Base-by-base conservation (phyloP, 2,797 vertebrate genomes). In the Rhabdomys pumilio region DNA sequence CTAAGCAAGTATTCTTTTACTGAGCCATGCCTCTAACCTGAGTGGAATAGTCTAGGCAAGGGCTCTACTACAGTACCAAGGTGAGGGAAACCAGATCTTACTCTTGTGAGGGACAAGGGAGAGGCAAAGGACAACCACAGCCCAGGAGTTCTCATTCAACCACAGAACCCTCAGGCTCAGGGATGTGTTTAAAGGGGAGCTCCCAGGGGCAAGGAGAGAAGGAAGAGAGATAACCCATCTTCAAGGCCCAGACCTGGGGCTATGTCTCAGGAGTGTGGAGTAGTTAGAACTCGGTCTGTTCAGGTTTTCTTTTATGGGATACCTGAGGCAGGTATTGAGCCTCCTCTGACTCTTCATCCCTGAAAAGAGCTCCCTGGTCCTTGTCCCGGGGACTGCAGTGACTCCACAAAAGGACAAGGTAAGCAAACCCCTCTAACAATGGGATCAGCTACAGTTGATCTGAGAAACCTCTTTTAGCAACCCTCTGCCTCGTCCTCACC, bases 391-490 rank as follows among this genome's bases (percentile, higher is more conserved):
- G 29, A 50, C 83, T 5, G 3, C 2, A 0, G 41, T n/a, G 34
- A 53, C 53, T n/a, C 31, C 12, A 55, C 6, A 6, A 57, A 4
- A 69, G 47, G 31, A 41, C 61, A 29, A 59, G 59, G 17, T 17
- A 53, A 83, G 29, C 55, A 72, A 72, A 44, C 41, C 26, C 3
- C 1, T 12, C 31, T 41, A 26, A 34, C 24, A 3, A 22, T 19
- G 31, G 50, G 20, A 1, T 31, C 0, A 0, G 41, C 22, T 31
- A 4, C 10, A 19, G 47, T 6, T 24, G 22, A 50, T 82, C 75
- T 67, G 0, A 0, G 77, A 88, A 50, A 22, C 44, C 47, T 10
- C 11, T 34, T 7, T 6, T 1, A 0, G 26, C 8, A 3, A 2
- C 26, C 2, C 14, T 29, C 50, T 50, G 19, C 26, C 31, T 67